These are phyloP conservation scores for Atherinosoma microstoma DNA, from an alignment of 2,797 vertebrate genomes.

Conservation along the genomic window DNA sequence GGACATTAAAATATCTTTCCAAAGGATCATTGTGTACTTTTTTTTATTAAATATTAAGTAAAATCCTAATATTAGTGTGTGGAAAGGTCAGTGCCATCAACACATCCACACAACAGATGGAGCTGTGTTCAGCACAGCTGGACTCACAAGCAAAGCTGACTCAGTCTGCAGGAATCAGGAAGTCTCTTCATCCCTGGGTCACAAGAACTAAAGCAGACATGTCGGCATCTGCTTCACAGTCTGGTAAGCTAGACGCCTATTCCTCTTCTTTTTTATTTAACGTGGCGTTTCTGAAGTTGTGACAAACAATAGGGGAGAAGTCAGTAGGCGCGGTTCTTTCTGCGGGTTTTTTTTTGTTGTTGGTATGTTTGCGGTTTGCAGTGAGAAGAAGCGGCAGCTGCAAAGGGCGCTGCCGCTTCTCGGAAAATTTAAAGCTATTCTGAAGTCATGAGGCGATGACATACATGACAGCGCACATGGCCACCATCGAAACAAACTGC, in stretches of 20 bases:
- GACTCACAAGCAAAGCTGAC: constrained; percentile 24
- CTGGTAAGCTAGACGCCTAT: constrained; percentile 41
- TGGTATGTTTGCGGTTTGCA: not conserved
- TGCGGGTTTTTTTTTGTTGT: not conserved
- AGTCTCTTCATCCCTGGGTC: constrained; percentile 34
- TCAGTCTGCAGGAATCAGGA: constrained; percentile 63
- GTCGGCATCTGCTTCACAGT: constrained; percentile 38
- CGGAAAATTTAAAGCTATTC: not conserved
- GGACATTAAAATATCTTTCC: constrained; percentile 54
- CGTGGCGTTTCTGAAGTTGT: not conserved
- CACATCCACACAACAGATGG: constrained; percentile 22
- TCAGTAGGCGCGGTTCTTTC: not conserved
- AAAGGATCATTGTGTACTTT: constrained; percentile 1
- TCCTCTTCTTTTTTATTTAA: too few relatives aligned
- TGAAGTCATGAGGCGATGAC: not conserved
- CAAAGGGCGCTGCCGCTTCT: constrained; percentile 40
- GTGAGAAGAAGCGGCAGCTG: not conserved
- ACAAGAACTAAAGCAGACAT: constrained; percentile 40
- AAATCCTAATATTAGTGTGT: not conserved
- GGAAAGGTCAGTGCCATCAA: not conserved
- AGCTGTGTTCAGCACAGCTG: constrained; percentile 23
- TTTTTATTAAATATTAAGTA: not conserved
- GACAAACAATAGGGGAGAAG: not conserved
- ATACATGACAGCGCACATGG: not conserved
- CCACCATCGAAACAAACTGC: not conserved